Evolutionary conservation across 2,888 invertebrate species (phyloP), one percentile per base, ranked within the genome.

Genomic region (Chymomyza amoena): DNA sequence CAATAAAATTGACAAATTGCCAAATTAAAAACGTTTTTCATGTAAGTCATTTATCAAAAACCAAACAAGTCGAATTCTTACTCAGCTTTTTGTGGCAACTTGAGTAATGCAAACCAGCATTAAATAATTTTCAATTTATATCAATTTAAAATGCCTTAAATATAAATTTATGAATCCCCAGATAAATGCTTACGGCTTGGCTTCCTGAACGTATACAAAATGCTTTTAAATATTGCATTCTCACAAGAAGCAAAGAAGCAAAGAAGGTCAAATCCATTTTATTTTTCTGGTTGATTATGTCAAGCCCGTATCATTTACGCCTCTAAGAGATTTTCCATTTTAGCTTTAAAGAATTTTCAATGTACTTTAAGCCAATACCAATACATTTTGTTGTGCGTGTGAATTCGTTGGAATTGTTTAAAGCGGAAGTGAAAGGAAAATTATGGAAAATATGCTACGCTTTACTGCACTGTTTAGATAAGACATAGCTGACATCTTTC

Each of bases 401-500:
- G 18, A 18, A 18, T 54, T 15, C 13, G 9, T 54, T 9, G 20
- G 18, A 54, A 7, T 9, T 20, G 25, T 54, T 54, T n/a, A 10
- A 6, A 54, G 18, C n/a, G 39, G 39, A 45, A 45, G 39, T 45
- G 13, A 13, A 13, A 68, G 52, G 18, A 20, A 68, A 36, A 64
- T 20, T 63, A 52, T 68, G 59, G 69, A 66, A 39, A 56, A 62
- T 54, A 10, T 54, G 54, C 54, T 18, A 54, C 10, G 16, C 10
- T n/a, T 20, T 54, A 32, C 32, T 32, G 32, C 32, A 9, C 13
- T 68, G 52, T 36, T 32, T 18, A 59, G 50, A 52, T 65, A 51
- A 52, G 63, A 45, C 7, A 66, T 20, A 62, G 39, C 56, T 62
- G 62, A 66, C 63, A 76, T 13, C 84, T 72, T 66, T 62, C 59